These are phyloP conservation scores for Drosophila equinoxialis DNA, from an alignment of 1,140 invertebrate species.

Conservation along the genomic window DNA sequence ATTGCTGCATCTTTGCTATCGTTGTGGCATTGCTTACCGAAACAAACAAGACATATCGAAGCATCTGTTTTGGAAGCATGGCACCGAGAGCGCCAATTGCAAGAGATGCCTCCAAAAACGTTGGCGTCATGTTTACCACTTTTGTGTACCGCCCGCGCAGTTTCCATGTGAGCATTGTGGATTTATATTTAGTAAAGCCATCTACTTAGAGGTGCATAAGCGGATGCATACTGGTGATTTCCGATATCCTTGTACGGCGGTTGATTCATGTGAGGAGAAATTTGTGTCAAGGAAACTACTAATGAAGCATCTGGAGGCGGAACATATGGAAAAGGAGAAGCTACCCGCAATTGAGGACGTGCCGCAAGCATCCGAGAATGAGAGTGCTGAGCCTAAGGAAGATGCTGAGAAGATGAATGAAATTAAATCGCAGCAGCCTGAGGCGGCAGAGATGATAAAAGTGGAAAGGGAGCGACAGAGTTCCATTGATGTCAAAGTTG, in stretches of 20 bases:
- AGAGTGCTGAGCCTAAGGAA: neutral
- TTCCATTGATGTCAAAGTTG: neutral
- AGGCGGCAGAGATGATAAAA: neutral
- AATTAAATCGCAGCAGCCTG: slow-evolving; percentile 29
- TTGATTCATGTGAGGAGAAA: slow-evolving; percentile 85
- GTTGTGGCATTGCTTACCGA: slow-evolving; percentile 92
- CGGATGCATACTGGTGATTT: slow-evolving; percentile 88
- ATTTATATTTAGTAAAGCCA: slow-evolving; percentile 88
- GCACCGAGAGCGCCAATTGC: slow-evolving; percentile 92
- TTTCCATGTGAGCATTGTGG: slow-evolving; percentile 92
- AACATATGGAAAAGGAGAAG: slow-evolving; percentile 73
- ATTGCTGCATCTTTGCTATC: slow-evolving; percentile 92
- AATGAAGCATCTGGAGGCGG: slow-evolving; percentile 86
- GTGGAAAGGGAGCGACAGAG: neutral
- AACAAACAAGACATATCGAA: slow-evolving; percentile 94
- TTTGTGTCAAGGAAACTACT: slow-evolving; percentile 93
- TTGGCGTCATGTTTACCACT: slow-evolving; percentile 95
- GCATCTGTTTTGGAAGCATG: slow-evolving; percentile 95
- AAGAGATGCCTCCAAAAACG: slow-evolving; percentile 93
- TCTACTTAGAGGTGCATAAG: slow-evolving; percentile 92
- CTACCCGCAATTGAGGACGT: slow-evolving; percentile 18
- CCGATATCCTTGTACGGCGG: slow-evolving; percentile 86
- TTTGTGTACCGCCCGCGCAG: slow-evolving; percentile 90
- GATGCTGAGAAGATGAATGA: slow-evolving; percentile 19
- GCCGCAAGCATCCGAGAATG: no score